Evolutionary conservation across 1,140 invertebrate genomes (phyloP), one percentile per base, ranked within the genome.

Genomic region (Tribolium madens): DNA sequence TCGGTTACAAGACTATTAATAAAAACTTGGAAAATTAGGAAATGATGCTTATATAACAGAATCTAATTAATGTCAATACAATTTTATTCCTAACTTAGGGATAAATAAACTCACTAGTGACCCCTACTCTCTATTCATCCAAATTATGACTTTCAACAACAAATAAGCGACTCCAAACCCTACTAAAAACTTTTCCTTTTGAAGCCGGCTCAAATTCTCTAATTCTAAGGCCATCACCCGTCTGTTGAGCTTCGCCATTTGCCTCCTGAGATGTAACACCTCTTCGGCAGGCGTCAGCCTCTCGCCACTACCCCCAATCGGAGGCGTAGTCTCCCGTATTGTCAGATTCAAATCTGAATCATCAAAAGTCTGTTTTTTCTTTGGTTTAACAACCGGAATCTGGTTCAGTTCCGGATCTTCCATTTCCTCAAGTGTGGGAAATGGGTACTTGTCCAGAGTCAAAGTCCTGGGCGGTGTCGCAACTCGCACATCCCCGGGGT

Each of bases 201-300:
- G 93, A 82, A 94, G 90, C 48, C 93, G 88, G 83, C 94, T 92
- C 48, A 93, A 86, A 80, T 93, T 91, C 80, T 96, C 94, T 69
- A 94, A 88, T 87, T 97, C 95, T 60, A 96, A 90, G 13, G 93
- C 90, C 88, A 96, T 92, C 1, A 97, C 91, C 42, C 95, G 91
- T n/a, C 94, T 88, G 85, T 95, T 95, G 36, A 96, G 84, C 84
- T 95, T 94, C 2, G 93, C 93, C 81, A 96, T 89, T 87, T 96
- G 94, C 46, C 93, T 89, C 60, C 94, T 89, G 81, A 96, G 88
- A 86, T 96, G 93, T 18, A 93, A 88, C 46, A 96, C 88, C 86
- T 96, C 94, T 87, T 96, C 94, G 57, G 89, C 89, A 75, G 92
- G 89, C 36, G 91, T 91, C 72, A 94, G 85, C 78, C 91, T 88